Conservation (phyloP, 2,888 invertebrate species). For the Hypselothyrea guttata region DNA sequence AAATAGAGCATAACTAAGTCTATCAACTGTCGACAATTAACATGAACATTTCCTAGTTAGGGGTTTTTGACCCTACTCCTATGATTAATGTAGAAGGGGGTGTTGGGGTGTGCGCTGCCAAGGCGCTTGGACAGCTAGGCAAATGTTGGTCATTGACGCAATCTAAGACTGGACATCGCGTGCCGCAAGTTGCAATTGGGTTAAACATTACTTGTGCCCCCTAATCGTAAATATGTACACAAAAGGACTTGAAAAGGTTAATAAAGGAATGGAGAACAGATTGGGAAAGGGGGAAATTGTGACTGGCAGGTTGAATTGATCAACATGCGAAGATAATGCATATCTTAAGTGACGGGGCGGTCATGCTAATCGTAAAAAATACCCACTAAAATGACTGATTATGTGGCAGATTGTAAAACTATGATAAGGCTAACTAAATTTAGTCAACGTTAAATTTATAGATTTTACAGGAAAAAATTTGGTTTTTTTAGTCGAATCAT, state of each 20-base stretch:
- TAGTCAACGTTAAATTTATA: not conserved
- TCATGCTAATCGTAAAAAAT: constrained; percentile 25
- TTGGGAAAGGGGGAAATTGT: too few species aligned
- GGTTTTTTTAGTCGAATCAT: too few species aligned
- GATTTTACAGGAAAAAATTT: too few species aligned
- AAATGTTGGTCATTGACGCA: constrained; percentile 52
- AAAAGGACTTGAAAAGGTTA: constrained; percentile 3
- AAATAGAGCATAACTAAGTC: too few species aligned
- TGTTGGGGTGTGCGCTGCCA: not conserved
- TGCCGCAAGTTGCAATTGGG: constrained; percentile 59
- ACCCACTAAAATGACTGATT: not conserved
- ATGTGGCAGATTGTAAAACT: not conserved
- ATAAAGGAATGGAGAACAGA: not conserved
- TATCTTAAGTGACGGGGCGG: constrained; percentile 24
- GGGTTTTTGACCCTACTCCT: constrained; percentile 34
- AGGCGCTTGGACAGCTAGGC: constrained; percentile 23
- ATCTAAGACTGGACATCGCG: constrained; percentile 64
- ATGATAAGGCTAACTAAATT: constrained; percentile 4
- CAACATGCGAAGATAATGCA: constrained; percentile 1
- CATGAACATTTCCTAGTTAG: not conserved
- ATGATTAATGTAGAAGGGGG: not conserved
- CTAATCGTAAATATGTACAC: constrained; percentile 1
- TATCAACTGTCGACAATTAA: too few species aligned
- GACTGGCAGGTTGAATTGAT: not conserved
- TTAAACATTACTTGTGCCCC: constrained; percentile 37